These are phyloP conservation scores for Pachycephus smyrnensis DNA, from an alignment of 2,888 invertebrate species.

Conservation along the genomic window DNA sequence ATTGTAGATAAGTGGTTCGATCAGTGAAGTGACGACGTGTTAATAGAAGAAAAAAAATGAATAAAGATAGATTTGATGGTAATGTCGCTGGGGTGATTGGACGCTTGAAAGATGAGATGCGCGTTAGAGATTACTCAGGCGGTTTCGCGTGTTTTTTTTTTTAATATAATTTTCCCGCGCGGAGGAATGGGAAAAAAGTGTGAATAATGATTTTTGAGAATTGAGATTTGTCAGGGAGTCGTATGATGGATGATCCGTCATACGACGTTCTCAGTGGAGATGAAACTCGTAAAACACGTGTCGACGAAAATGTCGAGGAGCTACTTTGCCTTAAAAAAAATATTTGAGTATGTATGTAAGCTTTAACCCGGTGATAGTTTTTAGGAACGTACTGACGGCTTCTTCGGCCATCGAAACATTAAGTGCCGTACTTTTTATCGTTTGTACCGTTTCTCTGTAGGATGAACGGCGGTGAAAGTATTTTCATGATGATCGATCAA, in stretches of 20 bases:
- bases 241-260: background rate
- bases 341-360: background rate
- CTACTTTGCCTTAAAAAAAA: background rate
- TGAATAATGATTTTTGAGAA: background rate
- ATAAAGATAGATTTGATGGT: background rate
- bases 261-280: background rate
- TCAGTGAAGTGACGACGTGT: background rate
- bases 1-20: background rate
- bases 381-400: constrained; percentile 48
- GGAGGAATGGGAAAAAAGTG: background rate
- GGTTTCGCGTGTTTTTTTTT: background rate
- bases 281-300: background rate
- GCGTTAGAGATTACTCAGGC: background rate
- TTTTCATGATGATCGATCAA: constrained; percentile 54
- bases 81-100: background rate
- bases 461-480: constrained; percentile 36
- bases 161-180: background rate
- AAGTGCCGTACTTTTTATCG: constrained; percentile 2
- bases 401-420: constrained; percentile 30
- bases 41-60: background rate
- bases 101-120: background rate
- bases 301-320: background rate
- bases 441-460: background rate
- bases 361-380: constrained; percentile 57
- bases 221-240: background rate